Base-by-base conservation (phyloP, 1,140 invertebrate species). In the Meteorus sp. region DNA sequence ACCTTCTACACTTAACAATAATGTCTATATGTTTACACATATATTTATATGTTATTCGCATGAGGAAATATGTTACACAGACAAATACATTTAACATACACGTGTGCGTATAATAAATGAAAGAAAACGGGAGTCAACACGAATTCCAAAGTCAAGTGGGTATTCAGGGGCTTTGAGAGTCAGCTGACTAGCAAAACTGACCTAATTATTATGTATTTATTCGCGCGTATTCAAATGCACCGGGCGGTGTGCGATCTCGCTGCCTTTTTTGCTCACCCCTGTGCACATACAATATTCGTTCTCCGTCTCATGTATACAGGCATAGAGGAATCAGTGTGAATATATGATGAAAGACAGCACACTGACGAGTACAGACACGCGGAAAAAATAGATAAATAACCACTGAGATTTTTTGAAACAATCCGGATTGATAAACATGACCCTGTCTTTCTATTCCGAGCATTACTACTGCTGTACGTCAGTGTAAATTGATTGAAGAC, bases 191-290 rank as follows among this genome's bases (percentile, higher is more conserved):
- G 76, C 69, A 76, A 79, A 79, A 77, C 72, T 80, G 78, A 80
- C 78, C 78, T 80, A 80, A 79, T 80, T 80, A 80, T 80, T 80
- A 80, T 80, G 78, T 77, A 80, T 80, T 79, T 79, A 80, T 79
- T 80, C 76, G 66, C 75, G 73, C 73, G 75, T 78, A 79, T 78
- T 79, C 76, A 79, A 79, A 79, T 78, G 76, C 75, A 71, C 70
- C 65, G 69, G 31, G 50, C 56, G 63, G 69, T 70, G 69, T 65
- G 65, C 63, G 62, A 58, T 63, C 47, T 51, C 68, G 70, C 70
- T 69, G 65, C 72, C 69, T 73, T 72, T 8, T 29, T 56, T 55
- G 11, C 52, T 66, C 63, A 55, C 35, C 31, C 57, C 37, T 33
- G 11, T 35, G 44, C 37, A n/a, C n/a, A n/a, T n/a, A n/a, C n/a